phyloP scores from a whole-genome alignment of 1,140 invertebrate species.

The Gryllus bimaculatus region DNA sequence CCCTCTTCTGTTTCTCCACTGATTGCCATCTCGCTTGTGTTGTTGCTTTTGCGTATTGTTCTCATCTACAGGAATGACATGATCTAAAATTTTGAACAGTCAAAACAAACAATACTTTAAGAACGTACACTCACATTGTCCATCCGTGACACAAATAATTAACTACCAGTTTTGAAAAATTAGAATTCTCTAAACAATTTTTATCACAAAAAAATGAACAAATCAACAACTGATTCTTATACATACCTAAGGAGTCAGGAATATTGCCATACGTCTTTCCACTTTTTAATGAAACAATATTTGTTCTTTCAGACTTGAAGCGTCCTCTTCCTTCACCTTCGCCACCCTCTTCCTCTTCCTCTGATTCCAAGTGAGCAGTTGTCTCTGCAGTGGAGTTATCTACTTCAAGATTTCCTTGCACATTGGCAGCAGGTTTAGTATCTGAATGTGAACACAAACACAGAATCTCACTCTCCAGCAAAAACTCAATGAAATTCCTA shows the following conservation, averaged over 20 bases:
- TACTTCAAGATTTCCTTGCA: not conserved
- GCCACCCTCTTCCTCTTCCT: constrained; percentile 20
- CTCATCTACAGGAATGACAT: not conserved
- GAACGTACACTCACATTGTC: too few relatives aligned
- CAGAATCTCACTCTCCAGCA: not conserved
- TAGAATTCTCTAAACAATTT: too few relatives aligned
- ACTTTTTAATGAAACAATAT: constrained; percentile 18
- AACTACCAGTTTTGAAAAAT: too few relatives aligned
- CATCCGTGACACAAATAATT: too few relatives aligned
- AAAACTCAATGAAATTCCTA: not conserved
- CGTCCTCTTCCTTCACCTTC: constrained; percentile 15
- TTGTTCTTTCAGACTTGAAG: constrained; percentile 21
- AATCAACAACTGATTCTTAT: not conserved
- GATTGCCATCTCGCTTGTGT: not conserved
- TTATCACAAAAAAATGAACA: too few relatives aligned
- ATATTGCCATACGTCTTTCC: constrained; percentile 20
- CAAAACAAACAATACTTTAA: not conserved
- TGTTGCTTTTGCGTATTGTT: not conserved
- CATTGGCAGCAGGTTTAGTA: not conserved
- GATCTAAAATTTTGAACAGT: not conserved
- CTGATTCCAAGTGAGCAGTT: constrained; percentile 7
- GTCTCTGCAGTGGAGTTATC: not conserved
- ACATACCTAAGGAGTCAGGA: constrained; percentile 21
- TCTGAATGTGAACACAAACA: not conserved
- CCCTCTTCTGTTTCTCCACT: not conserved